These are phyloP conservation scores for Epinephelus moara DNA, from an alignment of 2,113 vertebrate species.

Conservation along the genomic window DNA sequence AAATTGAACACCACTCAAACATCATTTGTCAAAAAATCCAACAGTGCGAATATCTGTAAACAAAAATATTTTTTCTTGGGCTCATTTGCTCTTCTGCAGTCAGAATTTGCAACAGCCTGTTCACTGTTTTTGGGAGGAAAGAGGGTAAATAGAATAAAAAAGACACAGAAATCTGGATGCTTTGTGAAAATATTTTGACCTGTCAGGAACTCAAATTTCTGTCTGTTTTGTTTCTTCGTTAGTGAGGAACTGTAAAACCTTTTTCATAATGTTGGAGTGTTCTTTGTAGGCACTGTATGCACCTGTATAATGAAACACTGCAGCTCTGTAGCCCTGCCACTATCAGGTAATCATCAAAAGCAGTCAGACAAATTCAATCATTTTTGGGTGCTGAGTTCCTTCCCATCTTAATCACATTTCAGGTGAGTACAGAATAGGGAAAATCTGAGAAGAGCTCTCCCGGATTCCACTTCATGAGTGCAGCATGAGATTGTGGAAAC, in stretches of 20 bases:
- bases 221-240: background rate
- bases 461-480: background rate
- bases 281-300: background rate
- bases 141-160: background rate
- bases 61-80: background rate
- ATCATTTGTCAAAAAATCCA: background rate
- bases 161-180: background rate
- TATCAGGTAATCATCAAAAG: background rate
- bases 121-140: background rate
- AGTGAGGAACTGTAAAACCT: background rate
- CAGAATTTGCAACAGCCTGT: background rate
- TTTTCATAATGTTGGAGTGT: background rate
- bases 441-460: constrained; percentile 1
- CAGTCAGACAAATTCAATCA: background rate
- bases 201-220: background rate
- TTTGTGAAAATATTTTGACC: background rate
- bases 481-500: background rate
- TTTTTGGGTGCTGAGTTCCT: background rate
- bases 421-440: background rate
- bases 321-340: background rate
- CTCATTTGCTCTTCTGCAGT: background rate
- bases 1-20: background rate
- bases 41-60: background rate
- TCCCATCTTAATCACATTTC: background rate
- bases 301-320: background rate